These are phyloP conservation scores for Chrysolina haemoptera DNA, from an alignment of 2,888 invertebrate species.

Conservation along the genomic window DNA sequence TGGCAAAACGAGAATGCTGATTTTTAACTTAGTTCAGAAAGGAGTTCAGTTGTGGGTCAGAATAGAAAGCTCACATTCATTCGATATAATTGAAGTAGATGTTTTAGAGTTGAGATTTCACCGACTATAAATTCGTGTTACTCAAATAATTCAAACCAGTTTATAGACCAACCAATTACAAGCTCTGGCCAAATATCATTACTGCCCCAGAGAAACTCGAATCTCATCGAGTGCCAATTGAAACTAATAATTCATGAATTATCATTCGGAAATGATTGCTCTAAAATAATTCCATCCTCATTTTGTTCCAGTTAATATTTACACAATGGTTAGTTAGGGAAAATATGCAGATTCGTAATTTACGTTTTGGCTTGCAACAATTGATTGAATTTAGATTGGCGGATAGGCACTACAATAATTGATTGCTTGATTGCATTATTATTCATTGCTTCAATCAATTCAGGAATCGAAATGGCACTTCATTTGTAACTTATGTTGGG, in stretches of 20 bases:
- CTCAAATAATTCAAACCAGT: constrained; percentile 24
- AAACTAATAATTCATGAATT: constrained; percentile 36
- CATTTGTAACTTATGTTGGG: background rate
- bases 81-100: too few relatives aligned
- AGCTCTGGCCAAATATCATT: constrained; percentile 43
- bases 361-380: constrained; percentile 15
- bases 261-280: constrained; percentile 35
- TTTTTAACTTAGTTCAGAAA: too few relatives aligned
- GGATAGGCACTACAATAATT: constrained; percentile 12
- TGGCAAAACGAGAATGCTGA: too few relatives aligned
- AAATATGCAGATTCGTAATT: constrained; percentile 33
- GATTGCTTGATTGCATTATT: constrained; percentile 2
- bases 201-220: constrained; percentile 17
- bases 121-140: too few relatives aligned
- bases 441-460: background rate
- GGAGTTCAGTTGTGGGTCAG: too few relatives aligned
- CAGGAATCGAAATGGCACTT: background rate
- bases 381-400: constrained; percentile 27
- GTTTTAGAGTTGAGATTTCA: too few relatives aligned
- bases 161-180: constrained; percentile 44
- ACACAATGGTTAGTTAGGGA: constrained; percentile 26
- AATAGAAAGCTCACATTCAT: too few relatives aligned
- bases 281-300: constrained; percentile 31
- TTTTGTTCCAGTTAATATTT: constrained; percentile 34
- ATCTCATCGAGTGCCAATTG: constrained; percentile 29